Percentiles rank a stretch among this genome's conserved stretches.
Conservation (phyloP, 2,888 invertebrate species). For the Podotricha telesiphe region DNA sequence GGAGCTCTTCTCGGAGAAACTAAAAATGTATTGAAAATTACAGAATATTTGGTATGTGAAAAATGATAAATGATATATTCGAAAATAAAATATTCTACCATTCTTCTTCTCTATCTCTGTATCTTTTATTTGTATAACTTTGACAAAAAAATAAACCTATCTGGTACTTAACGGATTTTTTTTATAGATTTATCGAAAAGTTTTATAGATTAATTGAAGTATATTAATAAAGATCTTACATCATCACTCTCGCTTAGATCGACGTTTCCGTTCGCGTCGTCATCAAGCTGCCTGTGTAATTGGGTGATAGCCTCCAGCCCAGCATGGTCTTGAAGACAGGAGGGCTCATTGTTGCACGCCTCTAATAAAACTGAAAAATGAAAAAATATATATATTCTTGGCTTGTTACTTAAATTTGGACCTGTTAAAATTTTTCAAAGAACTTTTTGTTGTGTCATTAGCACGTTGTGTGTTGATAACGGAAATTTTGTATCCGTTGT, state of each 20-base stretch:
- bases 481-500: not conserved
- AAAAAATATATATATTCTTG: not conserved
- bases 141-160: too few relatives aligned
- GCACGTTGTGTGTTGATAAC: not conserved
- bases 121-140: too few relatives aligned
- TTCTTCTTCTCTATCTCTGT: too few relatives aligned
- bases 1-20: conserved; percentile 97
- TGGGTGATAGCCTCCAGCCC: conserved; percentile 96
- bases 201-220: too few relatives aligned
- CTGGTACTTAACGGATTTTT: too few relatives aligned
- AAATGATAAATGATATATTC: not conserved
- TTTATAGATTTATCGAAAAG: too few relatives aligned
- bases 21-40: conserved; percentile 65
- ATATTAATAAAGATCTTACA: conserved; percentile 82
- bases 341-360: conserved; percentile 87
- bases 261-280: conserved; percentile 98
- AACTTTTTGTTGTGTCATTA: not conserved
- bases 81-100: not conserved
- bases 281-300: conserved; percentile 97
- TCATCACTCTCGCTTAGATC: conserved; percentile 99
- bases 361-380: conserved; percentile 69
- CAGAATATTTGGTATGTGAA: not conserved
- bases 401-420: not conserved
- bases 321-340: conserved; percentile 92
- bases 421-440: not conserved